Evolutionary conservation across 2,888 invertebrate species (phyloP).

Genomic region (Aelia acuminata): DNA sequence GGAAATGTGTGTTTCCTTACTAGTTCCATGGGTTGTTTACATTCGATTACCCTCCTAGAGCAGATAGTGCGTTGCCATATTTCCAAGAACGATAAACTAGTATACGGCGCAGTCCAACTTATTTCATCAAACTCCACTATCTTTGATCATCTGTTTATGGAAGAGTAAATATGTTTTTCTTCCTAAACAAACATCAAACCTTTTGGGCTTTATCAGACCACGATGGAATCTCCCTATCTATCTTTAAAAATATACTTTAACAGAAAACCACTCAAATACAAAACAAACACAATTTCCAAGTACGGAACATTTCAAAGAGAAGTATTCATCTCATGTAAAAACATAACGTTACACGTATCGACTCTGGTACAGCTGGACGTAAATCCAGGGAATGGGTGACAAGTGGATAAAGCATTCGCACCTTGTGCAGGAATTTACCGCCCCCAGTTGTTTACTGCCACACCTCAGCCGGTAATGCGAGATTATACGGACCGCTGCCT

Average conservation of each 20-base stretch:
- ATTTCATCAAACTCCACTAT: background rate
- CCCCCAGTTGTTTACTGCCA: background rate
- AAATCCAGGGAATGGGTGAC: background rate
- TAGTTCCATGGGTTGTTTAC: too few species aligned
- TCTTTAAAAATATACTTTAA: background rate
- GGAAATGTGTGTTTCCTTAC: too few species aligned
- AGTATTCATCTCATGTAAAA: background rate
- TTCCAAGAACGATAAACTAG: too few species aligned
- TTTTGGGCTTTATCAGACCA: background rate
- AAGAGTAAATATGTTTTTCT: background rate
- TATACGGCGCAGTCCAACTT: too few species aligned
- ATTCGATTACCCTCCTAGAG: too few species aligned
- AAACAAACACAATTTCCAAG: background rate
- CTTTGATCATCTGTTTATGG: background rate
- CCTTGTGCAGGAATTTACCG: background rate
- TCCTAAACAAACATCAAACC: background rate
- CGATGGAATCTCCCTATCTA: background rate
- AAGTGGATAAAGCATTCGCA: conserved; percentile 6
- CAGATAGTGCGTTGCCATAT: too few species aligned
- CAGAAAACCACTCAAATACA: background rate
- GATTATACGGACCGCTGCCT: background rate
- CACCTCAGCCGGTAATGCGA: background rate
- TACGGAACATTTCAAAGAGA: background rate
- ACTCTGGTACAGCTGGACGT: background rate
- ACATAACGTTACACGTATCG: background rate